Base-by-base conservation (phyloP, 30 jellyfish, hydroid and myxozoan genomes). In the Aurelia sp. region DNA sequence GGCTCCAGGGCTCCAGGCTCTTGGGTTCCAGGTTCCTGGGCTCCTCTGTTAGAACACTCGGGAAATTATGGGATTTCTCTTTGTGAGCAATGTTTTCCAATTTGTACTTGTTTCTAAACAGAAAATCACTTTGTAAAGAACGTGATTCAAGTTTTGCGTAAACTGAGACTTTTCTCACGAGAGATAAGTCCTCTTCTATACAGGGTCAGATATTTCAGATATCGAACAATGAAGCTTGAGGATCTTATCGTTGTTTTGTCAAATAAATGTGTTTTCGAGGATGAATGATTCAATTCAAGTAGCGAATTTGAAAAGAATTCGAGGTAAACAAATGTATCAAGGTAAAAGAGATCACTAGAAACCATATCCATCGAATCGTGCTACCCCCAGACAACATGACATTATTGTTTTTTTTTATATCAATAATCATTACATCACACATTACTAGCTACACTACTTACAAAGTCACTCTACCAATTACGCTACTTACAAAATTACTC, bases 181-280 rank as follows among this genome's bases (percentile, higher is more conserved):
- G 19, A 18, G 65, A 53, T 53, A 53, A 53, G 19, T 53, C 65
- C 65, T 53, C 19, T 53, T 53, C 65, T 53, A 2, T 2, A 53
- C 65, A 53, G 65, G 65, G 19, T 53, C 65, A 53, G 65, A 53
- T 53, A 53, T 53, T 53, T 53, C 65, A 53, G 65, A 53, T 53
- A 53, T 53, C 65, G 65, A 53, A 53, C 65, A 53, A 53, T 53
- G 19, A 53, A 53, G 19, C 16, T 13, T 53, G 65, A 2, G 19
- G 65, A 0, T 53, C 2, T 53, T 2, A 53, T 53, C 19, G 65
- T 53, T 53, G 65, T 18, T 53, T 53, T 53, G 65, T 53, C 19
- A 53, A 27, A 53, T 53, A 2, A 53, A 2, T 53, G 65, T 53
- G 2, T 18, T 53, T 53, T 13, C 65, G 65, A 53, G 2, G 65